These are phyloP conservation scores for Cyprichromis sp. DNA, from an alignment of 2,113 vertebrate species.

Conservation along the genomic window DNA sequence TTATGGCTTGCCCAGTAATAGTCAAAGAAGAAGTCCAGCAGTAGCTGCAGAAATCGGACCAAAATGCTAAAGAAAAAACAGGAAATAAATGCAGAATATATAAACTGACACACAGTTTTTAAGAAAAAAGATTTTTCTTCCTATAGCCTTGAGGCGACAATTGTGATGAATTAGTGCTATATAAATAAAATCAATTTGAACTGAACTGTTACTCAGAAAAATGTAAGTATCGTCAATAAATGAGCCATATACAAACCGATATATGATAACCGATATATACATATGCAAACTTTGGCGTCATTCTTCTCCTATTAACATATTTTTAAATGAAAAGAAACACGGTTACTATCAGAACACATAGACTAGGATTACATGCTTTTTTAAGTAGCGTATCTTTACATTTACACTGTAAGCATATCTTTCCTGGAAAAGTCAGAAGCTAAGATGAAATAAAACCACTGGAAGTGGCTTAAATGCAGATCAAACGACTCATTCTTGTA, in stretches of 20 bases:
- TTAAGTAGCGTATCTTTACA: neutral
- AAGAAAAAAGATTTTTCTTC: neutral
- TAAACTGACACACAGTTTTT: neutral
- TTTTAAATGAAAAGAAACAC: neutral
- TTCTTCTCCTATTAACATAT: neutral
- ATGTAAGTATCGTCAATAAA: neutral
- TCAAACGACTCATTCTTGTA: neutral
- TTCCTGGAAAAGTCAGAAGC: neutral
- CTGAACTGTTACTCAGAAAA: neutral
- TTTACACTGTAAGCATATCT: neutral
- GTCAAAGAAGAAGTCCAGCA: neutral
- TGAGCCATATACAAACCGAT: neutral
- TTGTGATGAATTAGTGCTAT: neutral
- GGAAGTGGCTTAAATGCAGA: neutral
- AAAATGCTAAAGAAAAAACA: neutral
- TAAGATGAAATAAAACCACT: neutral
- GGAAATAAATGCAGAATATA: neutral
- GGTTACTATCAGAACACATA: neutral
- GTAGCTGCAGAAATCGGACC: neutral
- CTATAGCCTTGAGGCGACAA: neutral
- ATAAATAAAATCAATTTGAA: neutral
- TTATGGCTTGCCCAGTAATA: neutral
- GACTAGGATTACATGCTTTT: neutral
- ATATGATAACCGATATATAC: neutral
- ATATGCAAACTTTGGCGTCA: neutral